Evolutionary conservation across 2,888 invertebrate species (phyloP).

Genomic region (Creontiades dilutus): DNA sequence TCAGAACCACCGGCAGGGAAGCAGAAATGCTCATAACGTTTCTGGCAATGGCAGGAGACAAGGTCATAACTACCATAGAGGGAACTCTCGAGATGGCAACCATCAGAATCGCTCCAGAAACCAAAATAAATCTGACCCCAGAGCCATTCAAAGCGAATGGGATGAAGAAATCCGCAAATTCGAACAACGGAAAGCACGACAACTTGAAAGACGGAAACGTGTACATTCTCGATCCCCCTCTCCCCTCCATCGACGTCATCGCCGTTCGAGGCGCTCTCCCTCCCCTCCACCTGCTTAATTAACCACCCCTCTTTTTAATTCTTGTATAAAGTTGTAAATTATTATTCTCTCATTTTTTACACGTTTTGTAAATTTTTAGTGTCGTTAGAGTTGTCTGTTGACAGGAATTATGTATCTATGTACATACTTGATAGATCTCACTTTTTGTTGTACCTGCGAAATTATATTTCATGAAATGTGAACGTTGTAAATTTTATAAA

Average conservation of each 20-base stretch:
- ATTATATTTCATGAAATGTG: not conserved
- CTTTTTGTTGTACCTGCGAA: constrained; percentile 67
- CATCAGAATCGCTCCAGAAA: constrained; percentile 53
- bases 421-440: constrained; percentile 63
- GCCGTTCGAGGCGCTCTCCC: constrained; percentile 15
- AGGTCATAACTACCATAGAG: constrained; percentile 62
- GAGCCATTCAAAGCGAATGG: constrained; percentile 74
- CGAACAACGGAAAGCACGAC: constrained; percentile 73
- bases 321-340: constrained; percentile 49
- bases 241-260: constrained; percentile 25
- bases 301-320: not conserved
- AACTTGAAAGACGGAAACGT: constrained; percentile 68
- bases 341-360: constrained; percentile 21
- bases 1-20: constrained; percentile 55
- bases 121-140: not conserved
- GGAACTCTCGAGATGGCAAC: constrained; percentile 56
- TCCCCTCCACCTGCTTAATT: constrained; percentile 43
- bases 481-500: constrained; percentile 62
- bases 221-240: constrained; percentile 59
- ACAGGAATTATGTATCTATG: constrained; percentile 46
- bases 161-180: constrained; percentile 75
- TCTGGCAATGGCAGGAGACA: constrained; percentile 11
- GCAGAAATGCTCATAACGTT: constrained; percentile 68
- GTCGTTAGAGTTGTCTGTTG: not conserved
- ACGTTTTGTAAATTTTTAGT: constrained; percentile 44